Evolutionary conservation across 2,888 invertebrate genomes (phyloP).

Genomic region (Plebejus argus): DNA sequence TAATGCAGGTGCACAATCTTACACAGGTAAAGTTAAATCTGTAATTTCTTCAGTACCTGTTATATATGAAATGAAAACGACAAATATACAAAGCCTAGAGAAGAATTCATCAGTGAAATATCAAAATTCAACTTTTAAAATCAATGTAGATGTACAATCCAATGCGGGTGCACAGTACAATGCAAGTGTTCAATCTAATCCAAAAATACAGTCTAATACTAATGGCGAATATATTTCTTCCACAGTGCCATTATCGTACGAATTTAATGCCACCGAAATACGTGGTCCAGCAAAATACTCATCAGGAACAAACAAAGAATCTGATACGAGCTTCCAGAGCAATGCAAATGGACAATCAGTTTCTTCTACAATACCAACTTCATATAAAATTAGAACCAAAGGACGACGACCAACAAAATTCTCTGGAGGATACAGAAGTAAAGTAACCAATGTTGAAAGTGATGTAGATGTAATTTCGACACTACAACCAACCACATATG

Average conservation of each 20-base stretch:
- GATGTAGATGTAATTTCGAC: conserved; percentile 3
- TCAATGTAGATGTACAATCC: not conserved
- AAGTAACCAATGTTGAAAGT: not conserved
- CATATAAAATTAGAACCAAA: conserved; percentile 7
- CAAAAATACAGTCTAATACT: not conserved
- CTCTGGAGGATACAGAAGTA: conserved; percentile 6
- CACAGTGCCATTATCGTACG: conserved; percentile 10
- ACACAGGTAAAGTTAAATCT: not conserved
- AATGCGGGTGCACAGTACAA: not conserved
- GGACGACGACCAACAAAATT: conserved; percentile 8
- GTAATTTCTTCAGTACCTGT: not conserved
- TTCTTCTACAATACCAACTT: not conserved
- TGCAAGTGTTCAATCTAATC: not conserved
- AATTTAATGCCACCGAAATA: conserved; percentile 16
- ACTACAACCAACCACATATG: conserved; percentile 15
- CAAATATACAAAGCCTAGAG: not conserved
- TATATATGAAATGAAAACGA: not conserved
- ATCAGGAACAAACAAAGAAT: not conserved
- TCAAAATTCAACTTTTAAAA: not conserved
- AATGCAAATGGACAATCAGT: not conserved
- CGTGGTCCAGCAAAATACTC: not conserved
- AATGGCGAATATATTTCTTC: not conserved
- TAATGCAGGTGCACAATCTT: not conserved
- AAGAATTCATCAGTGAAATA: not conserved
- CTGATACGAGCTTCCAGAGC: not conserved